Percentiles rank a stretch among this genome's conserved stretches.
Conservation (phyloP, 2,888 invertebrate genomes). For the Euphydryas editha region DNA sequence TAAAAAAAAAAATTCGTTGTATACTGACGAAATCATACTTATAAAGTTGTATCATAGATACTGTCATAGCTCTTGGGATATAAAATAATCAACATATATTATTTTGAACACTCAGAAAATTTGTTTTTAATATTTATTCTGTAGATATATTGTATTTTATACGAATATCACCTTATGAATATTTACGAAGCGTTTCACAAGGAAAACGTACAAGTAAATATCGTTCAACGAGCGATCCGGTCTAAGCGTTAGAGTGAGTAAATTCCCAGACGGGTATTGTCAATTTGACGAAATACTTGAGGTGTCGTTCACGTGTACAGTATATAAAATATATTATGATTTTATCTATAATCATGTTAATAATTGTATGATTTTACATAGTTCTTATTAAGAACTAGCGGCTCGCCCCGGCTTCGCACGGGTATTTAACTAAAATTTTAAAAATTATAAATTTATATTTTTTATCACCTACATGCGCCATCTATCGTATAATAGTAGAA, state of each 20-base stretch:
- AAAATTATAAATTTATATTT: no score
- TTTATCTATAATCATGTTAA: no score
- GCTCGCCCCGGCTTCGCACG: no score
- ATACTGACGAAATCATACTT: no score
- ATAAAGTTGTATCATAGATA: background rate
- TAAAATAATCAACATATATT: background rate
- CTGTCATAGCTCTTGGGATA: background rate
- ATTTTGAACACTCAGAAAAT: background rate
- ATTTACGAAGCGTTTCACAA: constrained; percentile 6
- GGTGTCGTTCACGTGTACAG: background rate
- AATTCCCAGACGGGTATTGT: background rate
- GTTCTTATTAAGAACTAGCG: no score
- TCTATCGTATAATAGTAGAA: no score
- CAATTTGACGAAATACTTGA: background rate
- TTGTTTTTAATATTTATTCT: background rate
- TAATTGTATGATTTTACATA: no score
- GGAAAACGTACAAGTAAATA: constrained; percentile 15
- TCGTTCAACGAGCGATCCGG: constrained; percentile 8
- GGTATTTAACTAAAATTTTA: no score
- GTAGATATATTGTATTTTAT: constrained; percentile 8
- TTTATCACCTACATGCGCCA: no score
- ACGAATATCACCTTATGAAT: constrained; percentile 28
- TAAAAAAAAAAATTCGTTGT: no score
- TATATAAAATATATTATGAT: background rate
- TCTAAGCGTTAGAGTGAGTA: constrained; percentile 15